Percentiles rank a stretch among this genome's conserved stretches.
Evolutionary conservation across 2,888 invertebrate genomes (phyloP).

Genomic region (Lobophora halterata): DNA sequence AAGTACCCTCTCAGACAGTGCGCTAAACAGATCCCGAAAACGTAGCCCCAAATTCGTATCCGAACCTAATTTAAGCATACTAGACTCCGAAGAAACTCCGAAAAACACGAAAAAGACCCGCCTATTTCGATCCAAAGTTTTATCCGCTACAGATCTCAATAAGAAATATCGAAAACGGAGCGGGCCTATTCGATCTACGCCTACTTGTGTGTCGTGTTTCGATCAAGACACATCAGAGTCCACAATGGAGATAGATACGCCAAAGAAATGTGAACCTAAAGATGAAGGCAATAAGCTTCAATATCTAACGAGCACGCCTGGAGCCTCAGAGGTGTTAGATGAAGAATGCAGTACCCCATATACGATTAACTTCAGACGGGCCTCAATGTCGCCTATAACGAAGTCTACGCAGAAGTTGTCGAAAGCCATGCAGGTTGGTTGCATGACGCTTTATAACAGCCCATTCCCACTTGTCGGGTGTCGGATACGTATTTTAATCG

Average conservation of each 20-base stretch:
- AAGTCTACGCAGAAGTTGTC: conserved; percentile 93
- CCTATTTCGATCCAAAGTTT: conserved; percentile 66
- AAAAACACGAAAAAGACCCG: conserved; percentile 67
- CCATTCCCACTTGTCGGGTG: too few relatives aligned
- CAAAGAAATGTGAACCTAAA: conserved; percentile 44
- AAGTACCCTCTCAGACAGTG: conserved; percentile 71
- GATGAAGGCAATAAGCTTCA: conserved; percentile 42
- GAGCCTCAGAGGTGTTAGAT: conserved; percentile 52
- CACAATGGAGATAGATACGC: conserved; percentile 46
- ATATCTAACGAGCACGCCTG: conserved; percentile 73
- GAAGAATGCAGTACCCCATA: conserved; percentile 68
- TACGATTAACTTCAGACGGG: conserved; percentile 78
- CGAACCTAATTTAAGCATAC: conserved; percentile 68
- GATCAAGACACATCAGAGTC: conserved; percentile 65
- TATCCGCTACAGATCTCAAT: conserved; percentile 53
- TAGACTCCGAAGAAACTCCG: conserved; percentile 67
- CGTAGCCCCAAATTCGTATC: conserved; percentile 73
- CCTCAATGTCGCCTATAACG: conserved; percentile 94
- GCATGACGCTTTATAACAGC: conserved; percentile 28
- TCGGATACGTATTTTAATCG: too few relatives aligned
- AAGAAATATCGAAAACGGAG: conserved; percentile 69
- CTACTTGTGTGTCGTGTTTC: conserved; percentile 71
- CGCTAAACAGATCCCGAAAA: conserved; percentile 57
- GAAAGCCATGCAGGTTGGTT: conserved; percentile 92
- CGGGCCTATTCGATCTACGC: conserved; percentile 53